These are phyloP conservation scores for Bubo scandiacus DNA, from an alignment of 2,113 vertebrate species.

Conservation along the genomic window DNA sequence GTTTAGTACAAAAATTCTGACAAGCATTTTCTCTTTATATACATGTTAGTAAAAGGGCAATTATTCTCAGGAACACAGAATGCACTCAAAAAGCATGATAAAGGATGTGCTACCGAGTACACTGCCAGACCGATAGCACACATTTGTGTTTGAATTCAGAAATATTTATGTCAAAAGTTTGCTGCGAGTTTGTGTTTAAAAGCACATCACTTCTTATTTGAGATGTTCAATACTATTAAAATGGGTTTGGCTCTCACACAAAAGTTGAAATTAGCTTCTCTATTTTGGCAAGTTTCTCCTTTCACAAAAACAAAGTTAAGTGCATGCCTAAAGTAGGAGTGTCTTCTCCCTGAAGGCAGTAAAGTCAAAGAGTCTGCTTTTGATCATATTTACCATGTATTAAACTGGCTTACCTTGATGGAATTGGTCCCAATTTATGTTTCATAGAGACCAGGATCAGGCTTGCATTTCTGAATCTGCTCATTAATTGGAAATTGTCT, in stretches of 20 bases:
- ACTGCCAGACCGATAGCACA: not conserved
- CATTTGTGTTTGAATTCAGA: not conserved
- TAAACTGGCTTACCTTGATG: not conserved
- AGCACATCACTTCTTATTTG: not conserved
- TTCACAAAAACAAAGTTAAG: not conserved
- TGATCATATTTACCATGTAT: not conserved
- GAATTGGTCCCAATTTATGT: not conserved
- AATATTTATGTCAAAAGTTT: not conserved
- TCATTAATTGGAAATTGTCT: not conserved
- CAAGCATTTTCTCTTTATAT: constrained; percentile 18
- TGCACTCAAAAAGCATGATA: not conserved
- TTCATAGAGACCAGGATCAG: not conserved
- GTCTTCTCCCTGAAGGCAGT: not conserved
- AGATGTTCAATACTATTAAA: not conserved
- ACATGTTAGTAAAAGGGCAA: not conserved
- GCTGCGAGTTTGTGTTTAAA: not conserved
- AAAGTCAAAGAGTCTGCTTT: not conserved
- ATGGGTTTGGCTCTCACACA: not conserved
- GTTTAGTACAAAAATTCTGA: not conserved
- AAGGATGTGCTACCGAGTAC: not conserved
- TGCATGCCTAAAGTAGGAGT: not conserved
- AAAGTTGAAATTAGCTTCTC: not conserved
- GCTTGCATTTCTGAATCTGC: not conserved
- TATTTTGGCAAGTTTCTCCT: not conserved
- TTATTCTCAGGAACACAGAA: not conserved